Conservation (phyloP, 2,888 invertebrate species). For the Callimorpha dominula region DNA sequence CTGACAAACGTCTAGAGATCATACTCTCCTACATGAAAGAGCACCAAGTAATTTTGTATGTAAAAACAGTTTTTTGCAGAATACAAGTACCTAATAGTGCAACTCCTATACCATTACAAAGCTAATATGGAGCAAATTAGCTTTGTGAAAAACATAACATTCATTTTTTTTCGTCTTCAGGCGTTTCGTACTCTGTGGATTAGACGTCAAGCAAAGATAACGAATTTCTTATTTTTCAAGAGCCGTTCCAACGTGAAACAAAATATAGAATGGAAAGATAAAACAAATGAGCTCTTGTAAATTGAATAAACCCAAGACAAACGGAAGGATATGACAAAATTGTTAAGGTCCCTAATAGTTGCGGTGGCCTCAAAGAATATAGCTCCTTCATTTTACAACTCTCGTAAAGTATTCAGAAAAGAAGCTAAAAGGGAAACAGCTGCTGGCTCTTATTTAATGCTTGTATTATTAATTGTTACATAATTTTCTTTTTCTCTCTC, state of each 20-base stretch:
- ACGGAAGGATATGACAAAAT: slow-evolving; percentile 40
- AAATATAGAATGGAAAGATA: neutral
- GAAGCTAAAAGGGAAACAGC: slow-evolving; percentile 19
- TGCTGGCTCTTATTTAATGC: slow-evolving; percentile 16
- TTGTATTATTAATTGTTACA: slow-evolving; percentile 20
- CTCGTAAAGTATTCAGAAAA: slow-evolving; percentile 42
- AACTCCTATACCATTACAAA: no score
- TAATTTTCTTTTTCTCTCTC: neutral
- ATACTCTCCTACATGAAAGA: no score
- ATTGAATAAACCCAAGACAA: slow-evolving; percentile 36
- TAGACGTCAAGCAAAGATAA: no score
- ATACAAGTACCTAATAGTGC: no score
- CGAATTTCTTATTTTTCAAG: neutral
- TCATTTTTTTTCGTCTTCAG: no score
- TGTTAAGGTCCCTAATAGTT: slow-evolving; percentile 44
- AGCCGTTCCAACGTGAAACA: neutral
- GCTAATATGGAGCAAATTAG: no score
- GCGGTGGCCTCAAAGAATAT: slow-evolving; percentile 37
- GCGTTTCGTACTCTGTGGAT: no score
- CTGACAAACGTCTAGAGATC: no score
- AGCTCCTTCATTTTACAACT: slow-evolving; percentile 34
- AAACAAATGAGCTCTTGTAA: slow-evolving; percentile 23
- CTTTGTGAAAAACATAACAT: no score
- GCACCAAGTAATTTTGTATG: no score
- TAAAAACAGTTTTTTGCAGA: no score